Percentiles rank a stretch among this genome's conserved stretches.
These are phyloP conservation scores for Nephrocerus scutellatus DNA, from an alignment of 2,888 invertebrate species.

Conservation along the genomic window DNA sequence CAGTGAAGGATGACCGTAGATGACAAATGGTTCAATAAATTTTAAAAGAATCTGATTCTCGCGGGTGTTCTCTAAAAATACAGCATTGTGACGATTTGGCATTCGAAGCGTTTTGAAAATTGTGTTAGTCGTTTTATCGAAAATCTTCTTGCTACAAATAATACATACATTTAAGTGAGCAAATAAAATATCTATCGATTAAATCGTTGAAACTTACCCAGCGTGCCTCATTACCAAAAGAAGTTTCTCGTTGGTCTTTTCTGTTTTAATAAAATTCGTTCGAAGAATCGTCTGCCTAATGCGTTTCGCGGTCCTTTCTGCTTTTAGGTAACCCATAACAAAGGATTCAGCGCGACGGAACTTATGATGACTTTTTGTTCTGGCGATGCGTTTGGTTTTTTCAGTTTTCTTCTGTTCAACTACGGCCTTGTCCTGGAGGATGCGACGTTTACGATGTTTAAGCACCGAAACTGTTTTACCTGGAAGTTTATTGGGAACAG, in stretches of 20 bases:
- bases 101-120: conserved; percentile 37
- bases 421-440: conserved; percentile 39
- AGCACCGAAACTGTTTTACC: conserved; percentile 46
- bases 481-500: conserved; percentile 46
- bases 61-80: conserved; percentile 41
- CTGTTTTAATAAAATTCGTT: conserved; percentile 31
- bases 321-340: conserved; percentile 42
- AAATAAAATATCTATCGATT: background rate
- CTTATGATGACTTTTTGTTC: conserved; percentile 34
- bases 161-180: background rate
- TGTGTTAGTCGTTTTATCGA: conserved; percentile 39
- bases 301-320: conserved; percentile 41
- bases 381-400: conserved; percentile 33
- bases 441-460: conserved; percentile 44
- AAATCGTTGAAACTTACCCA: conserved; percentile 28
- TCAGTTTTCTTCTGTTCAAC: conserved; percentile 37
- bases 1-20: conserved; percentile 41
- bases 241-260: conserved; percentile 36
- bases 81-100: conserved; percentile 36
- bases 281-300: conserved; percentile 36
- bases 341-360: conserved; percentile 46
- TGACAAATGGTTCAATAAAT: conserved; percentile 45
- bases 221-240: conserved; percentile 44
- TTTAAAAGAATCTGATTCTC: conserved; percentile 42
- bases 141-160: conserved; percentile 38